Conservation (phyloP, 2,797 vertebrate species). For the Pipistrellus pygmaeus region DNA sequence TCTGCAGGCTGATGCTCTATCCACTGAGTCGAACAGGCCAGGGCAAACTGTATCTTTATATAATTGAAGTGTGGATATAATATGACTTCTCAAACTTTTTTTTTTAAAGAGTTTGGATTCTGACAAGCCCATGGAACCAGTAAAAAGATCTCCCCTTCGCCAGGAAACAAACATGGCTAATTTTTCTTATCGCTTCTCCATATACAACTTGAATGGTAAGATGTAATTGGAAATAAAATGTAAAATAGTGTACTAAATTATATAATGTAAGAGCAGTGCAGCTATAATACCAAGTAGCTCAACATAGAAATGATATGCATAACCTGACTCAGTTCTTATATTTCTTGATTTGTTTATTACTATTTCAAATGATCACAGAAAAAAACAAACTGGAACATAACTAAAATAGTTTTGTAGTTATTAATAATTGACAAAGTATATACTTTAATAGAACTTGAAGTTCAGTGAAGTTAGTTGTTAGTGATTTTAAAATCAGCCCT, state of each 20-base stretch:
- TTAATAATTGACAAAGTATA: conserved; percentile 37
- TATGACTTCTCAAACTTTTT: conserved; percentile 48
- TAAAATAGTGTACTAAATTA: conserved; percentile 23
- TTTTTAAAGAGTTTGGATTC: conserved; percentile 95
- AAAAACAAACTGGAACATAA: conserved; percentile 16
- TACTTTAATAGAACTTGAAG: conserved; percentile 38
- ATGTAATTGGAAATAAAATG: conserved; percentile 69
- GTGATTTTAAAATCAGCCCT: conserved; percentile 56
- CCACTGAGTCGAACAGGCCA: no score
- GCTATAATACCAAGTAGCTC: neutral
- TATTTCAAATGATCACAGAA: conserved; percentile 43
- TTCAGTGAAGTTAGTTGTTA: conserved; percentile 48
- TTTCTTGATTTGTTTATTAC: conserved; percentile 66
- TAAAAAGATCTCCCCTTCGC: conserved; percentile 95
- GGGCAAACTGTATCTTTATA: neutral
- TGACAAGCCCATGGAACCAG: conserved; percentile 92
- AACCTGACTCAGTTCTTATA: neutral
- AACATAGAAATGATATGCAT: conserved; percentile 32
- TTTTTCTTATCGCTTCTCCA: conserved; percentile 99
- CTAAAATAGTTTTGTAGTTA: conserved; percentile 49
- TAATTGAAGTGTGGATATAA: conserved; percentile 59
- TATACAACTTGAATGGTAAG: conserved; percentile 99
- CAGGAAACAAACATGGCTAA: conserved; percentile 99
- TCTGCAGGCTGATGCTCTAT: no score
- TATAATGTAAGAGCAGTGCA: conserved; percentile 32